A percentile compares a stretch with the other conserved stretches of the same genome.
Conservation (phyloP, 2,797 vertebrate species). For the Cryptoblepharus egeriae region DNA sequence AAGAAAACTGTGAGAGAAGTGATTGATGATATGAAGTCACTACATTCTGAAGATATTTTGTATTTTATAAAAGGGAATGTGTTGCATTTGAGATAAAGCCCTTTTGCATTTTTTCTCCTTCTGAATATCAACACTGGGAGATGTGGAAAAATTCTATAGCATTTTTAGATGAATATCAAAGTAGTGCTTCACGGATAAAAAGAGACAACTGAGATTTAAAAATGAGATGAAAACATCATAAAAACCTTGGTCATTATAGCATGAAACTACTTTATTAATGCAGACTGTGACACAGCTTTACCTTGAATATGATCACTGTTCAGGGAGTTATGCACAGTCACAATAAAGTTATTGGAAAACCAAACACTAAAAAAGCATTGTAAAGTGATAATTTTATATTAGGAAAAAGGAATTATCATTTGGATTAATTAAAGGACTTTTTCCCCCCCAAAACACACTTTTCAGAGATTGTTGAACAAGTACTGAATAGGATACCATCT, state of each 20-base stretch:
- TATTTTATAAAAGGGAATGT: conserved; percentile 60
- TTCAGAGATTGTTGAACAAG: neutral
- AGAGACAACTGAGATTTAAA: conserved; percentile 6
- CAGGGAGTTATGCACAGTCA: conserved; percentile 4
- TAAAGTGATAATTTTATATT: neutral
- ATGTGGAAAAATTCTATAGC: conserved; percentile 15
- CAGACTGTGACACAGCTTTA: neutral
- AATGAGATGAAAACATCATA: neutral
- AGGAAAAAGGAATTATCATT: too few relatives aligned
- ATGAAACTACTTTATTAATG: conserved; percentile 27
- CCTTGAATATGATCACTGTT: neutral
- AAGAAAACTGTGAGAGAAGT: conserved; percentile 69
- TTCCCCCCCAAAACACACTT: neutral
- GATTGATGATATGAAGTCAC: conserved; percentile 70
- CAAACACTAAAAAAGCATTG: neutral
- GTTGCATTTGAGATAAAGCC: conserved; percentile 66
- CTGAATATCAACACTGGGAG: conserved; percentile 26
- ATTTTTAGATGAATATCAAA: conserved; percentile 42
- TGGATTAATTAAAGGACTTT: neutral
- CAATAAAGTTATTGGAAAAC: neutral
- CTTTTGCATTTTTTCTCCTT: conserved; percentile 5
- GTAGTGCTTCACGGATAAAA: conserved; percentile 20
- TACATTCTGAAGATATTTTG: conserved; percentile 65
- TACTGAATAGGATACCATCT: neutral
- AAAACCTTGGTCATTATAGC: neutral